Evolutionary conservation across 2,797 vertebrate species (phyloP), one percentile per base, ranked within the genome.

Genomic region (Cynodonichthys magdalenae): DNA sequence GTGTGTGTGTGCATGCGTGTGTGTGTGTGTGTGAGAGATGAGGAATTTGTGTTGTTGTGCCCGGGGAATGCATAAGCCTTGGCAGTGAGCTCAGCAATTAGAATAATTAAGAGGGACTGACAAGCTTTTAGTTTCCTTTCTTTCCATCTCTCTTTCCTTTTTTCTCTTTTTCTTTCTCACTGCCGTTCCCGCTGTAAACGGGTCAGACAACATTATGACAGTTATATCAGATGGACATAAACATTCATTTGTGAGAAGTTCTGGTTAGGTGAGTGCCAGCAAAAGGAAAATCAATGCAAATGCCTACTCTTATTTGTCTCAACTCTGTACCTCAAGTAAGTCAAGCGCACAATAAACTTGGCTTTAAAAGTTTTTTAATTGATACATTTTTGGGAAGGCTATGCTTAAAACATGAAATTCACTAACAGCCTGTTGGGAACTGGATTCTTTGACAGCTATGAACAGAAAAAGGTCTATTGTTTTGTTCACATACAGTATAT

Each of bases 91-190:
- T 82, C 92, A 91, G 93, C 95, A 96, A 96, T 96, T 95, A 96
- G 94, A 95, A 95, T 95, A 95, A 95, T 96, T 94, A 94, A 93
- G 93, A 91, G 91, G 89, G 91, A 78, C 84, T 90, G 93, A 92
- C 86, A 84, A 85, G 84, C 83, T 90, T 81, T 90, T 82, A 87
- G 71, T 77, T 56, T 89, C 86, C 75, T 72, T 75, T 70, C 61
- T 61, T 62, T 41, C 59, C 65, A 44, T 69, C 61, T 53, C 7
- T 66, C 68, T 66, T 70, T 56, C 34, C 44, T 39, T 63, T 56
- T 61, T 24, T 47, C 55, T 31, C 45, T 62, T n/a, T 28, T 3
- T 31, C 19, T 46, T 56, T 65, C 52, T 47, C 31, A 19, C 65
- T 74, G 47, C 66, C 36, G 28, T 68, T 64, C 66, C 66, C 77